Conservation (phyloP, 2,888 invertebrate genomes). For the Spisula solida region DNA sequence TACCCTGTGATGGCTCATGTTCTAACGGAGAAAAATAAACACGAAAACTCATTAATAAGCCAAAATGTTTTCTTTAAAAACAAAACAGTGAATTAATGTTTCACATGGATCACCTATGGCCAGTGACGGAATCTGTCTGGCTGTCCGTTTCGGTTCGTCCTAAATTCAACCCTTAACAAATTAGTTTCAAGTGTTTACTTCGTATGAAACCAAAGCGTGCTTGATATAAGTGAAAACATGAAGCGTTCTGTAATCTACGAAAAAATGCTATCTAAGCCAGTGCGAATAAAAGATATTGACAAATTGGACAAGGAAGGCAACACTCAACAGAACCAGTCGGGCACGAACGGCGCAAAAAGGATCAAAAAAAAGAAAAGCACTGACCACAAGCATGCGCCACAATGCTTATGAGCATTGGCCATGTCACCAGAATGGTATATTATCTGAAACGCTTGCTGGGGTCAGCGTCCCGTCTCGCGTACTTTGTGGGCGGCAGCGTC, state of each 20-base stretch:
- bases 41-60: conserved; percentile 19
- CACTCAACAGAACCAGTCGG: too few species aligned
- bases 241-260: neutral
- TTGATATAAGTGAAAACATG: neutral
- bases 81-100: neutral
- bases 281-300: too few species aligned
- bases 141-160: too few species aligned
- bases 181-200: conserved; percentile 4
- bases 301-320: too few species aligned
- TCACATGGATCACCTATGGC: neutral
- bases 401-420: neutral
- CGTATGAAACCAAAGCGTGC: neutral
- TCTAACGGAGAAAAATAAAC: conserved; percentile 12
- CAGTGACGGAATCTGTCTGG: neutral
- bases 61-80: conserved; percentile 12
- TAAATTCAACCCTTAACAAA: neutral
- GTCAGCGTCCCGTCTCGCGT: neutral
- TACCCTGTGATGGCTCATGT: neutral
- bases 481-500: neutral
- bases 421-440: neutral
- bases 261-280: neutral
- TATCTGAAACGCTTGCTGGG: neutral
- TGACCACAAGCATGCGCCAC: too few species aligned
- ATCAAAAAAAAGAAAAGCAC: too few species aligned
- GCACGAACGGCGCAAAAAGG: too few species aligned